These are phyloP conservation scores for Caenorhabditis brenneri DNA, from an alignment of 1,140 invertebrate genomes.

Conservation along the genomic window DNA sequence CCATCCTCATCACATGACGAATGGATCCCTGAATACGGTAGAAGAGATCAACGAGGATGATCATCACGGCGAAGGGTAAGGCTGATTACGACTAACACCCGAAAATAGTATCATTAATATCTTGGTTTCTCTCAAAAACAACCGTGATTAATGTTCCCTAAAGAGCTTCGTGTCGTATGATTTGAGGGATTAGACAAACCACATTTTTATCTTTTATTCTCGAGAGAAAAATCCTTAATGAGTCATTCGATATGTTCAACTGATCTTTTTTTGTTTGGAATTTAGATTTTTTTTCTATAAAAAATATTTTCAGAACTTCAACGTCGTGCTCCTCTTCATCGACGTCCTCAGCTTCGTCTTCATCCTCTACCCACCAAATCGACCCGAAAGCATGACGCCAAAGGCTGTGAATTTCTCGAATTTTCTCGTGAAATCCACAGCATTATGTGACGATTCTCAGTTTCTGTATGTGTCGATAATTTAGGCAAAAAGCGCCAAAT, in stretches of 20 bases:
- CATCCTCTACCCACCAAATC: not conserved
- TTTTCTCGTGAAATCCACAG: constrained; percentile 3
- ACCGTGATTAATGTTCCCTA: not conserved
- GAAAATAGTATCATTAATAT: not conserved
- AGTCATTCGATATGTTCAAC: too few species aligned
- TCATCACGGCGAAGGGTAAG: constrained; percentile 21
- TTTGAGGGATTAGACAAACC: too few species aligned
- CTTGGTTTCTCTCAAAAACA: too few species aligned
- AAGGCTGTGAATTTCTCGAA: not conserved
- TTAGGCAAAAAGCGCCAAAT: not conserved
- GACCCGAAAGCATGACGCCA: constrained; percentile 34
- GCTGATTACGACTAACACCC: not conserved
- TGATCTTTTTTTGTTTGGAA: too few species aligned
- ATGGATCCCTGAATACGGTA: constrained; percentile 27
- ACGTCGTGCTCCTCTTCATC: constrained; percentile 15
- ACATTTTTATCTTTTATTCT: too few species aligned
- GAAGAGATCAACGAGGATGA: constrained; percentile 40
- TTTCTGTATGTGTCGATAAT: constrained; percentile 39
- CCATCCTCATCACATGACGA: constrained; percentile 23
- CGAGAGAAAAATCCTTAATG: too few species aligned
- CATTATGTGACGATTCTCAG: not conserved
- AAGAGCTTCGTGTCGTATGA: not conserved
- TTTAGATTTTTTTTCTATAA: not conserved
- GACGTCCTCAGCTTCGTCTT: not conserved
- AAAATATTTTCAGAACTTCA: not conserved